phyloP scores from a whole-genome alignment of 1,140 invertebrate species.

The Dendrolimus punctatus region DNA sequence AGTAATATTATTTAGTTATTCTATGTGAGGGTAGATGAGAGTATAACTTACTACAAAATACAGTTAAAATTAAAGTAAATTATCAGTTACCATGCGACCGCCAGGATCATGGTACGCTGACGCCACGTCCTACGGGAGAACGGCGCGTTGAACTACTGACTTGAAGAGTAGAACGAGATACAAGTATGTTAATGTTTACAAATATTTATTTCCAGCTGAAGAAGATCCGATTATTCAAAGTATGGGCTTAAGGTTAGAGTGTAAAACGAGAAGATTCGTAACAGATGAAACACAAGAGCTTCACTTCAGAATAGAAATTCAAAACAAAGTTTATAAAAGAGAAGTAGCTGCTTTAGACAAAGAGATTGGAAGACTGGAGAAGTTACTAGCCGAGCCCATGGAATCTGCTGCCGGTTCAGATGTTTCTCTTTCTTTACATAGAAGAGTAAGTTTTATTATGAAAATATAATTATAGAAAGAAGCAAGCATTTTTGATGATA shows the following conservation, averaged over 20 bases:
- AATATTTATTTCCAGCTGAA: slow-evolving; percentile 65
- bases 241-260: slow-evolving; percentile 90
- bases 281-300: slow-evolving; percentile 83
- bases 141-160: not conserved
- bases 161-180: not conserved
- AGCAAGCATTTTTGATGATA: no score
- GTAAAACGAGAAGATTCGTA: slow-evolving; percentile 86
- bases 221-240: slow-evolving; percentile 89
- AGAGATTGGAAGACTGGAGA: slow-evolving; percentile 85
- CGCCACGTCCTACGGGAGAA: no score
- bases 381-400: slow-evolving; percentile 73
- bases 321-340: slow-evolving; percentile 90
- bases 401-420: slow-evolving; percentile 72
- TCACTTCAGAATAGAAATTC: slow-evolving; percentile 89
- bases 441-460: slow-evolving; percentile 41
- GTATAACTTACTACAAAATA: no score
- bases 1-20: no score
- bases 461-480: not conserved
- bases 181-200: not conserved
- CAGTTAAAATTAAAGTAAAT: no score
- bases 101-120: no score
- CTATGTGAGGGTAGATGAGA: no score
- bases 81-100: no score
- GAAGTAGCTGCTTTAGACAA: slow-evolving; percentile 86
- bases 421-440: slow-evolving; percentile 71